Percentiles rank a stretch among this genome's conserved stretches.
Conservation (phyloP, 2,113 vertebrate species). For the Bujurquina vittata region DNA sequence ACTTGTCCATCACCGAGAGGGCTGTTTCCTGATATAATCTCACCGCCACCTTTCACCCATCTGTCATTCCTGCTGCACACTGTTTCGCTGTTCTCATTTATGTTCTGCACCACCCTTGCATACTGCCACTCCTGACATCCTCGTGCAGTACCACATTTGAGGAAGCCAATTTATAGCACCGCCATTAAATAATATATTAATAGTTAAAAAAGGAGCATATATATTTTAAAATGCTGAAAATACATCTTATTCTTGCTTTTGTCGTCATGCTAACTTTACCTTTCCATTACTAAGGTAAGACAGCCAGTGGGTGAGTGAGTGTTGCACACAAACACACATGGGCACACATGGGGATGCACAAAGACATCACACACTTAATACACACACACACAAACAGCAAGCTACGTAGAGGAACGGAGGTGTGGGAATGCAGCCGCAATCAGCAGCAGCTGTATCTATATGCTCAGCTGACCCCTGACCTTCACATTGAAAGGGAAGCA, state of each 20-base stretch:
- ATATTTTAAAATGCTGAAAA: background rate
- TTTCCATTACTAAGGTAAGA: background rate
- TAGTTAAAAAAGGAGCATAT: too few species aligned
- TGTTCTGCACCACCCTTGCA: too few species aligned
- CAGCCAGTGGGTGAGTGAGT: background rate
- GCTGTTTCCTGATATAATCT: too few species aligned
- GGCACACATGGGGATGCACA: too few species aligned
- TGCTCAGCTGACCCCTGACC: background rate
- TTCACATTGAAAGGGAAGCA: background rate
- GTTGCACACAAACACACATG: background rate
- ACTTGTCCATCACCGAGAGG: too few species aligned
- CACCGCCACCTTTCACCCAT: too few species aligned
- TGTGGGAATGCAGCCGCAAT: slow-evolving; percentile 7
- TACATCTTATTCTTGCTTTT: background rate
- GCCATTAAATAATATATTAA: too few species aligned
- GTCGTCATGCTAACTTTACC: background rate
- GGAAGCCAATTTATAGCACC: too few species aligned
- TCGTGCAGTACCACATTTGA: too few species aligned
- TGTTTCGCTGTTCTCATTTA: too few species aligned
- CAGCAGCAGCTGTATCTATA: background rate
- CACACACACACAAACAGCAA: background rate
- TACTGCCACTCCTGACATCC: too few species aligned
- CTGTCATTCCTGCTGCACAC: too few species aligned
- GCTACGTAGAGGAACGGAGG: slow-evolving; percentile 27
- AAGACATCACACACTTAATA: background rate